Conservation (phyloP, 2,888 invertebrate genomes). For the Pharmacophagus antenor region DNA sequence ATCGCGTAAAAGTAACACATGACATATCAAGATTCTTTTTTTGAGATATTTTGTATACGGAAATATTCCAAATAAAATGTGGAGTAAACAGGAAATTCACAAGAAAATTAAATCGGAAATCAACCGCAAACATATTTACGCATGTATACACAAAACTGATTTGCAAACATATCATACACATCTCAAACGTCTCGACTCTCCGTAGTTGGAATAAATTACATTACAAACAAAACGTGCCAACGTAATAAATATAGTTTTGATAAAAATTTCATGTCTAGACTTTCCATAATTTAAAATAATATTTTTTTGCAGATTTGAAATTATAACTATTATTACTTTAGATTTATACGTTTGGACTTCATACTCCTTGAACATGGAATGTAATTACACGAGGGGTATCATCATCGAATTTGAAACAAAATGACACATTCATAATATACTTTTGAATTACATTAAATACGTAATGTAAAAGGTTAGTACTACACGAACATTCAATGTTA, state of each 20-base stretch:
- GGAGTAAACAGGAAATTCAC: slow-evolving; percentile 11
- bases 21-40: too few species aligned
- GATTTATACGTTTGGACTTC: neutral
- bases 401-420: too few species aligned
- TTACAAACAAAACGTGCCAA: neutral
- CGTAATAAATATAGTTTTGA: neutral
- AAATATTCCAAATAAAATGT: slow-evolving; percentile 11
- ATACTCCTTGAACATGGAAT: neutral
- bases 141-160: slow-evolving; percentile 8
- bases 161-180: slow-evolving; percentile 12
- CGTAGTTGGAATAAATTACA: slow-evolving; percentile 9
- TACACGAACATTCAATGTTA: too few species aligned
- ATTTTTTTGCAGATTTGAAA: too few species aligned
- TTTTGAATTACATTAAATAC: too few species aligned
- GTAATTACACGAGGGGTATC: too few species aligned
- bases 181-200: neutral
- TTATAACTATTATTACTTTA: neutral
- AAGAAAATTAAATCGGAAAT: slow-evolving; percentile 14
- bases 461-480: too few species aligned
- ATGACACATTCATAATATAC: too few species aligned
- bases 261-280: neutral
- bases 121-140: slow-evolving; percentile 12
- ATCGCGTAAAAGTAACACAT: too few species aligned
- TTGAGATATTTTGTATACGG: too few species aligned
- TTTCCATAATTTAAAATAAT: neutral